Evolutionary conservation across 2,888 invertebrate species (phyloP).

Genomic region (Caenorhabditis macrosperma): DNA sequence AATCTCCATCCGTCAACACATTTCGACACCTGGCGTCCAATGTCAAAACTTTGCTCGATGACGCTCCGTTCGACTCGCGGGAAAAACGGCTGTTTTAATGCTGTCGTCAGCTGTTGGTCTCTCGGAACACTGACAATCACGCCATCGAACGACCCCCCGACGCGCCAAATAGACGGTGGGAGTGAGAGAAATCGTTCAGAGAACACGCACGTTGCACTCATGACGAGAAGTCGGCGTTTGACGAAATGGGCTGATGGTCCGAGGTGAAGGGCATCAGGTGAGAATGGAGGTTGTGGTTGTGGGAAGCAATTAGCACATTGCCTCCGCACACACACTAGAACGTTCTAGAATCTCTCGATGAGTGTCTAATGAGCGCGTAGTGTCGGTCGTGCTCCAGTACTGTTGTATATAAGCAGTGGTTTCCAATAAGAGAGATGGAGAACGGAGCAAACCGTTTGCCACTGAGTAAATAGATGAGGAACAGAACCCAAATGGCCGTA

Average conservation of each 20-base stretch:
- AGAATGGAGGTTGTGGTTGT: not conserved
- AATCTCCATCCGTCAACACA: not conserved
- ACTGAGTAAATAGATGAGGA: not conserved
- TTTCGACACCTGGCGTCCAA: not conserved
- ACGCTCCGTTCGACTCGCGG: not conserved
- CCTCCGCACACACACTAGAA: not conserved
- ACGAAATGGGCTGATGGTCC: not conserved
- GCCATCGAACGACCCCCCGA: slow-evolving; percentile 34
- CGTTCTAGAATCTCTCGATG: not conserved
- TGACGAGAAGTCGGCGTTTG: not conserved
- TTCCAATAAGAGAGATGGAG: no score
- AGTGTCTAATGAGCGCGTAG: no score
- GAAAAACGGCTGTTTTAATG: slow-evolving; percentile 16
- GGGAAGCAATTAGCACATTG: not conserved
- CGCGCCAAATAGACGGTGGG: not conserved
- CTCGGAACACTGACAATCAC: slow-evolving; percentile 22
- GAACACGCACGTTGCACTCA: slow-evolving; percentile 21
- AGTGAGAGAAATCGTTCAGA: slow-evolving; percentile 12
- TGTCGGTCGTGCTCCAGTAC: no score
- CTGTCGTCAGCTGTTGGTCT: slow-evolving; percentile 23
- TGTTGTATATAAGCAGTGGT: no score
- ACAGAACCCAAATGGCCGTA: not conserved
- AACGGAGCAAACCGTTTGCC: not conserved
- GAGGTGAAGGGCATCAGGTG: not conserved
- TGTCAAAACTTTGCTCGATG: not conserved